These are phyloP conservation scores for Gnatocerus cornutus DNA, from an alignment of 2,888 invertebrate species.

Conservation along the genomic window DNA sequence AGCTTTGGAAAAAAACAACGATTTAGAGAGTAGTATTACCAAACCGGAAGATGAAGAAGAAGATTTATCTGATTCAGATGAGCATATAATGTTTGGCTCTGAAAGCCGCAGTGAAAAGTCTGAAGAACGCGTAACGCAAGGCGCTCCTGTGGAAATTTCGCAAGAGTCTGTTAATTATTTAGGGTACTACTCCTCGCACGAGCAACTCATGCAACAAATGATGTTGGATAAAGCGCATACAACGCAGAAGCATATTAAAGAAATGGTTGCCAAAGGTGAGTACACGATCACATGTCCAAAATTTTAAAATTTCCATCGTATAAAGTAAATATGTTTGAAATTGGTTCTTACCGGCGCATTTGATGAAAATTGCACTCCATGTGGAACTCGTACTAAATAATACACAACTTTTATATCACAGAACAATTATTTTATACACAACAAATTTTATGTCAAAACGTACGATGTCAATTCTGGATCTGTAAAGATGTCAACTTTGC, in stretches of 20 bases:
- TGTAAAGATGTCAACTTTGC: no score
- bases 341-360: no score
- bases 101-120: constrained; percentile 53
- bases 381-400: no score
- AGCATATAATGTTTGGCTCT: constrained; percentile 53
- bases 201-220: constrained; percentile 78
- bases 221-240: constrained; percentile 75
- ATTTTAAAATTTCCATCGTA: no score
- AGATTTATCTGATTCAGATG: constrained; percentile 55
- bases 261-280: constrained; percentile 76
- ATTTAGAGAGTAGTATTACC: constrained; percentile 49
- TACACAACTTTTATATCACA: no score
- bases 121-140: constrained; percentile 39
- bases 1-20: constrained; percentile 57
- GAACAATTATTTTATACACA: no score
- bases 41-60: constrained; percentile 50
- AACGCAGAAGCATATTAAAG: constrained; percentile 74
- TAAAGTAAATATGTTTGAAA: no score
- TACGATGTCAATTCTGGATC: no score
- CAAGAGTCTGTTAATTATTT: constrained; percentile 80
- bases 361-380: no score
- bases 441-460: no score
- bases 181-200: constrained; percentile 81
- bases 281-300: no score
- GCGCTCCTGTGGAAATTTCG: constrained; percentile 67